Evolutionary conservation across 2,113 vertebrate species (phyloP).

Genomic region (Mesoclemmys tuberculata): DNA sequence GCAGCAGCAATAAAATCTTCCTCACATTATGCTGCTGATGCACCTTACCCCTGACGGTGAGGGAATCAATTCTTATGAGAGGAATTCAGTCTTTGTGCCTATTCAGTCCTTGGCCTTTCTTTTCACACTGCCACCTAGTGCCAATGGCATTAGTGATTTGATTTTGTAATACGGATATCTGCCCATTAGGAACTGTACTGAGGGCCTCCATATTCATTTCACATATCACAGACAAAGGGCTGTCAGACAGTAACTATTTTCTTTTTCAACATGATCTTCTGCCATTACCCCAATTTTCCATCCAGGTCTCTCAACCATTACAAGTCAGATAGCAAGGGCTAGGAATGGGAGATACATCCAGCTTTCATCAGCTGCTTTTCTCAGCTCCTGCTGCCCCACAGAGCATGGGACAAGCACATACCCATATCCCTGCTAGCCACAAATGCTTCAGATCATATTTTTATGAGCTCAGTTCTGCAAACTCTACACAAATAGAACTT

Average conservation of each 20-base stretch:
- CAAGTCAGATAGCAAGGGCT: background rate
- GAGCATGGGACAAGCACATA: fast-evolving
- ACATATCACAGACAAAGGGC: background rate
- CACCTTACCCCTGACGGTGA: background rate
- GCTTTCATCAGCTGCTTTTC: background rate
- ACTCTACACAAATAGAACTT: background rate
- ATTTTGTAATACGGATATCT: background rate
- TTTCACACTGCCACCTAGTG: slow-evolving; percentile 17
- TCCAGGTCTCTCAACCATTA: background rate
- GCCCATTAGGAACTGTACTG: background rate
- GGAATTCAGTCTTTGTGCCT: background rate
- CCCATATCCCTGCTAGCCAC: background rate
- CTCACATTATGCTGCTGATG: fast-evolving
- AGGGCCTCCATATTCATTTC: background rate
- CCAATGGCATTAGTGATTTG: fast-evolving
- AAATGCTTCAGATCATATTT: background rate
- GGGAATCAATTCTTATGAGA: background rate
- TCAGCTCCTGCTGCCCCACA: fast-evolving
- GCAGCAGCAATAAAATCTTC: background rate
- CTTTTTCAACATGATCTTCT: background rate
- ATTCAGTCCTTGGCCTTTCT: background rate
- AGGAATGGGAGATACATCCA: background rate
- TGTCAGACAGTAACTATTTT: background rate
- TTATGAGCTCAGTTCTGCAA: background rate
- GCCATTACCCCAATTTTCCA: background rate